These are phyloP conservation scores for Lithophane semibrunnea DNA, from an alignment of 2,888 invertebrate genomes.

Conservation along the genomic window DNA sequence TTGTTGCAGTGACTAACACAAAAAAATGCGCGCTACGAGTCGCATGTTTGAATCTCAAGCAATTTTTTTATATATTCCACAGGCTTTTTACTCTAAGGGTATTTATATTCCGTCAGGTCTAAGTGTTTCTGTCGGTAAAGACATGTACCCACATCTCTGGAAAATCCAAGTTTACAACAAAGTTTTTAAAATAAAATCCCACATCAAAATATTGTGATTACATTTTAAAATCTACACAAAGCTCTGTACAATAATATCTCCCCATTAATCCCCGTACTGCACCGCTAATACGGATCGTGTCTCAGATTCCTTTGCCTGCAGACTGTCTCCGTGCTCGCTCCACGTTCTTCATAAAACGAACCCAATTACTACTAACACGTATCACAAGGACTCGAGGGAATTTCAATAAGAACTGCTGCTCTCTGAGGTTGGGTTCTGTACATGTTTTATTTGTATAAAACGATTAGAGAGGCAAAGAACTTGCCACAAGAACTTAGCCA, in stretches of 20 bases:
- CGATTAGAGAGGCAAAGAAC: not conserved
- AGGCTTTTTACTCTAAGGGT: not conserved
- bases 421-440: constrained; percentile 36
- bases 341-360: constrained; percentile 73
- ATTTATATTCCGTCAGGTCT: not conserved
- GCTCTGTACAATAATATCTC: not conserved
- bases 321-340: constrained; percentile 29
- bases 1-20: not conserved
- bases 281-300: constrained; percentile 22
- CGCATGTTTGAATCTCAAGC: not conserved
- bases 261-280: not conserved
- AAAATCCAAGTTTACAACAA: not conserved
- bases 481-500: not conserved
- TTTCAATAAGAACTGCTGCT: constrained; percentile 26
- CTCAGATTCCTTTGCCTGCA: constrained; percentile 34
- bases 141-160: not conserved
- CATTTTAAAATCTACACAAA: not conserved
- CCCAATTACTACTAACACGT: constrained; percentile 69
- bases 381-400: constrained; percentile 6
- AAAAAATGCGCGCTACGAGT: not conserved
- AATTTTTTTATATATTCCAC: not conserved
- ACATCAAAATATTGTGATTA: not conserved
- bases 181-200: not conserved
- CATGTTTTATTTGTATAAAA: not conserved
- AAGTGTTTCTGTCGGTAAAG: not conserved